Base-by-base conservation (phyloP, 2,113 vertebrate species). In the Apteryx mantelli region DNA sequence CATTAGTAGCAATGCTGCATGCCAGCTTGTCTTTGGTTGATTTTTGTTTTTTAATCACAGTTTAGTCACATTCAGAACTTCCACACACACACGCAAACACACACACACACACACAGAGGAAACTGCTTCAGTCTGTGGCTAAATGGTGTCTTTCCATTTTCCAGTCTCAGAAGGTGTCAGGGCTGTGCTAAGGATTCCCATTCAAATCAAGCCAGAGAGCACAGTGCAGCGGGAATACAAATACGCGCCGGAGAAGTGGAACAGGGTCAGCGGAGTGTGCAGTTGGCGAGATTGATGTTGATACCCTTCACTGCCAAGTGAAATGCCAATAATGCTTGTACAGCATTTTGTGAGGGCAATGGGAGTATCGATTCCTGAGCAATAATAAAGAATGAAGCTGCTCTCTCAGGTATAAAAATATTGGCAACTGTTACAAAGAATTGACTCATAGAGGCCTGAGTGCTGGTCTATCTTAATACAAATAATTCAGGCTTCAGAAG, bases 251-350 rank as follows among this genome's bases (percentile, higher is more conserved):
- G 70, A 97, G 97, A 95, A 96, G 96, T 96, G 84, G 95, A 97
- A 97, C 96, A 97, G 97, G 96, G 96, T 97, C 97, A 98, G 98
- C 3, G 75, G 97, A 98, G 94, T 98, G 98, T 98, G 97, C 98
- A 98, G 97, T 96, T 98, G 95, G 96, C 7, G 91, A 98, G 98
- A 99, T 98, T 98, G 98, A 99, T 99, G 98, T 97, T 98, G 98
- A 98, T 98, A 98, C 98, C 98, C 98, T 99, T 98, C 96, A 97
- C 98, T 98, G 98, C 98, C 98, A 98, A 99, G 98, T 98, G 98
- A 98, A 99, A 99, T 99, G 98, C 98, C 98, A 98, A 99, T 99
- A 99, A 98, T 98, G 98, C 98, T 99, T 99, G 98, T 99, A 98
- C 98, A 99, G 98, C 98, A 98, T 98, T 99, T 99, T 99, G 98